Evolutionary conservation across 2,113 vertebrate species (phyloP).

Genomic region (Raphicerus campestris): DNA sequence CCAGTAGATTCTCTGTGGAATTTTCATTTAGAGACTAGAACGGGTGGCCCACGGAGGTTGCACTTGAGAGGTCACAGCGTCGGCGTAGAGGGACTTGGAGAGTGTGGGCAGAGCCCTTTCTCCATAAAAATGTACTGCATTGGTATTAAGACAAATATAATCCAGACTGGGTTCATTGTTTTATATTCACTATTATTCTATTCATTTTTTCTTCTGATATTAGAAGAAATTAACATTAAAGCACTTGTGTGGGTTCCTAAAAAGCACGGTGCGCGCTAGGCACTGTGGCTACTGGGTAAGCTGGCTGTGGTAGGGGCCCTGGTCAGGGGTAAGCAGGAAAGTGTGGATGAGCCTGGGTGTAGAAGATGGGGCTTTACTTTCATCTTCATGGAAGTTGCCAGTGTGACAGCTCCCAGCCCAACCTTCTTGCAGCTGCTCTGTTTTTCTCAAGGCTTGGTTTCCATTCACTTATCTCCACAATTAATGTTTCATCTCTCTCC

Average conservation of each 20-base stretch:
- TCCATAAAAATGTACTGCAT: background rate
- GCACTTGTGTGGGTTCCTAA: background rate
- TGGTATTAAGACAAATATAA: background rate
- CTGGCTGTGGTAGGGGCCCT: background rate
- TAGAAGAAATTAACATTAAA: conserved; percentile 3
- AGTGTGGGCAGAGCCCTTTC: background rate
- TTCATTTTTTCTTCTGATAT: background rate
- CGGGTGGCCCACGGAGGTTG: fast-evolving
- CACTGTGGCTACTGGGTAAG: background rate
- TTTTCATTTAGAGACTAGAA: background rate
- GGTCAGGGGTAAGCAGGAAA: background rate
- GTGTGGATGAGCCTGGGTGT: background rate
- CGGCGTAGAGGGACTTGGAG: background rate
- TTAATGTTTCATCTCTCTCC: background rate
- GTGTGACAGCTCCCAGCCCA: fast-evolving
- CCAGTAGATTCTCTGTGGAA: background rate
- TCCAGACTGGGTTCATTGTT: background rate
- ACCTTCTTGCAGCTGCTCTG: fast-evolving
- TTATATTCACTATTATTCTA: background rate
- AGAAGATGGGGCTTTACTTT: background rate
- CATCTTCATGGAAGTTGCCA: background rate
- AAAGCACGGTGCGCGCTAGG: background rate
- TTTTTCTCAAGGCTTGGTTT: background rate
- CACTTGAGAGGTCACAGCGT: background rate
- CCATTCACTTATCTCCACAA: background rate